Evolutionary conservation across 2,797 vertebrate genomes (phyloP).

Genomic region (Nyctibius grandis): DNA sequence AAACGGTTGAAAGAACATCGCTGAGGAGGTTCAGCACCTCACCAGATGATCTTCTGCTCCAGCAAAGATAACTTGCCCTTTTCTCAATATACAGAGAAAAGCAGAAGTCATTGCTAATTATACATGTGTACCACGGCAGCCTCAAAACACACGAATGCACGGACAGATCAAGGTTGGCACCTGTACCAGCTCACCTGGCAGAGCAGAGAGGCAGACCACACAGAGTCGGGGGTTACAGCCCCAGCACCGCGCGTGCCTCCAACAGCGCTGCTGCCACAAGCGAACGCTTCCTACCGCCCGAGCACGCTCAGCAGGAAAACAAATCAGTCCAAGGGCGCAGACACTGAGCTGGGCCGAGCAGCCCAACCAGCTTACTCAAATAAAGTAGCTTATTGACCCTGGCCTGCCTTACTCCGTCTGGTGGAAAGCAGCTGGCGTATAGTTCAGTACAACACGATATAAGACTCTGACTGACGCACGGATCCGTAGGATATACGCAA

Average conservation of each 20-base stretch:
- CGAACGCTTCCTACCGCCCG: rapidly evolving
- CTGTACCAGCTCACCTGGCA: neutral
- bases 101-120: neutral
- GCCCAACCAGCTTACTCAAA: neutral
- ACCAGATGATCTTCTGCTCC: neutral
- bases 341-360: neutral
- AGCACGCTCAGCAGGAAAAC: neutral
- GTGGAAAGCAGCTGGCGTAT: rapidly evolving
- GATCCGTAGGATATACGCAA: neutral
- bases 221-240: too few relatives aligned
- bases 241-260: rapidly evolving
- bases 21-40: neutral
- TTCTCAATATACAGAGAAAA: neutral
- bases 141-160: rapidly evolving
- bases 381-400: neutral
- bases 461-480: rapidly evolving
- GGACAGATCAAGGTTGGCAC: neutral
- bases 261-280: rapidly evolving
- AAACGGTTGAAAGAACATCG: neutral
- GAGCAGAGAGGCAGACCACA: rapidly evolving
- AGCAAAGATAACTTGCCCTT: neutral
- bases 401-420: rapidly evolving
- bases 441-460: rapidly evolving
- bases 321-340: neutral
- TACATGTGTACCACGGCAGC: neutral